Evolutionary conservation across 2,888 invertebrate genomes (phyloP).

Genomic region (Dicyrtoma fusca): DNA sequence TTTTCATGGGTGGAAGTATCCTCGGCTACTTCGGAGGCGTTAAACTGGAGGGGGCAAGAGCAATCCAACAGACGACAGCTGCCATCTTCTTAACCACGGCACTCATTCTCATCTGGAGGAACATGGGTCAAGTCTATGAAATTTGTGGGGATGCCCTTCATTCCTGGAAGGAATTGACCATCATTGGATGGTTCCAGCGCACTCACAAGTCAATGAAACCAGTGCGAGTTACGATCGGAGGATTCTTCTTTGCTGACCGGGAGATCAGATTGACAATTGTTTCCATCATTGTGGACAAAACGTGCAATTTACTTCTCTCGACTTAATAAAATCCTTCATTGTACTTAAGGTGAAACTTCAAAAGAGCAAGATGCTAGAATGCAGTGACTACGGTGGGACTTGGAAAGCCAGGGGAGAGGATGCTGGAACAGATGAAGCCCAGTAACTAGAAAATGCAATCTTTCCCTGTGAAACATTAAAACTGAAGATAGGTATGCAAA

Average conservation of each 20-base stretch:
- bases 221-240: slow-evolving; percentile 4
- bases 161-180: not conserved
- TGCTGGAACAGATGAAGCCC: too few relatives aligned
- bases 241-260: slow-evolving; percentile 20
- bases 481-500: too few relatives aligned
- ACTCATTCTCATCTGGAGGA: not conserved
- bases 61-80: not conserved
- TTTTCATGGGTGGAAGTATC: not conserved
- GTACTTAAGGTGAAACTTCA: too few relatives aligned
- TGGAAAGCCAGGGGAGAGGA: too few relatives aligned
- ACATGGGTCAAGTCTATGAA: slow-evolving; percentile 2
- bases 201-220: not conserved
- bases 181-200: not conserved
- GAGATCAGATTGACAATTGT: slow-evolving; percentile 21
- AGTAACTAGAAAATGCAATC: too few relatives aligned
- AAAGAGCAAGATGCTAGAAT: too few relatives aligned
- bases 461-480: too few relatives aligned
- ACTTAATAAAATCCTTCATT: too few relatives aligned
- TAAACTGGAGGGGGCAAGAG: not conserved
- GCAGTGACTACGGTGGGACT: too few relatives aligned
- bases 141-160: not conserved
- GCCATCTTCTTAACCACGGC: not conserved
- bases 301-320: too few relatives aligned
- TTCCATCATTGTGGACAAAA: slow-evolving; percentile 12
- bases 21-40: not conserved